Evolutionary conservation across 2,113 vertebrate genomes (phyloP).

Genomic region (Ctenomys sociabilis): DNA sequence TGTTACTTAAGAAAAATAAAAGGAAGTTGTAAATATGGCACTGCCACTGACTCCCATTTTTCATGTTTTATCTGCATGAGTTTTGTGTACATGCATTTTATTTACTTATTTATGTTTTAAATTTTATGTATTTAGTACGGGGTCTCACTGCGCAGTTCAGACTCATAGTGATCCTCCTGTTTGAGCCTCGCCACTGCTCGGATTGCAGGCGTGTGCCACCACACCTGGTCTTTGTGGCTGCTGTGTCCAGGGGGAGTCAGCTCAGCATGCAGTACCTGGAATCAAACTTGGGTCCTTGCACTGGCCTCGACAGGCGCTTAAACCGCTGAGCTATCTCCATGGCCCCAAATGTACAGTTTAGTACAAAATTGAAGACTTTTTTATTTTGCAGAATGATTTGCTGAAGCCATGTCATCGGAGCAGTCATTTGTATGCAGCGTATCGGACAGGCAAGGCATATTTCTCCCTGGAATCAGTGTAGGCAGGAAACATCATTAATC

Average conservation of each 20-base stretch:
- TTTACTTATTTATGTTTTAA: too few species aligned
- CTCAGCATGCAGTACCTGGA: too few species aligned
- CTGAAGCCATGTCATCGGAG: neutral
- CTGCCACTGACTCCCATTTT: neutral
- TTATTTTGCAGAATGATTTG: conserved; percentile 42
- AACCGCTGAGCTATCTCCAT: too few species aligned
- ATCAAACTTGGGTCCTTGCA: too few species aligned
- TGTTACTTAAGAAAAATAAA: neutral
- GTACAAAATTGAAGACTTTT: neutral
- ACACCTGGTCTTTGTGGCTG: too few species aligned
- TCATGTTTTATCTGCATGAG: neutral
- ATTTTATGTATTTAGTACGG: too few species aligned
- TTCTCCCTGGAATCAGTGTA: conserved; percentile 64
- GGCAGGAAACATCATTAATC: conserved; percentile 75
- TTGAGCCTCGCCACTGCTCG: too few species aligned
- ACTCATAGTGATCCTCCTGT: too few species aligned
- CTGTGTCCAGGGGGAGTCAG: too few species aligned
- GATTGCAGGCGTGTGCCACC: too few species aligned
- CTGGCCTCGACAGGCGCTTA: too few species aligned
- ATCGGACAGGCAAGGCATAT: neutral
- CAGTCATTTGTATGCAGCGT: conserved; percentile 56
- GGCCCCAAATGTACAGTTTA: neutral
- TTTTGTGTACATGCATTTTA: neutral
- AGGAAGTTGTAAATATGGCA: neutral
- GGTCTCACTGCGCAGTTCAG: too few species aligned